Evolutionary conservation across 92 coral and sea anemone species (phyloP).

Genomic region (Pocillopora grandis): DNA sequence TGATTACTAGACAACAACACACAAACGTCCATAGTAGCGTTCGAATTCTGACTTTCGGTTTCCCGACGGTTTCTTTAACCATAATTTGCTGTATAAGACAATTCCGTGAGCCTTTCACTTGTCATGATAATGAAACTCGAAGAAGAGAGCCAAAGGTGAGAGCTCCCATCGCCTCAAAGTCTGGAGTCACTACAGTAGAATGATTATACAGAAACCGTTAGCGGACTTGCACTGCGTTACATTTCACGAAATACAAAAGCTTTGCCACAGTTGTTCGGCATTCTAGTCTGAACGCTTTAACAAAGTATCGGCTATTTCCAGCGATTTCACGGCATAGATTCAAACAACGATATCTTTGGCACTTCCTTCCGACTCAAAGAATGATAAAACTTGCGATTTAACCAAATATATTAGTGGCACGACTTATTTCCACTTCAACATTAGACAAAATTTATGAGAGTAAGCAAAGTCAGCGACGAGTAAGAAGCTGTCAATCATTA

Average conservation of each 20-base stretch:
- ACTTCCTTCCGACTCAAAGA: constrained; percentile 5
- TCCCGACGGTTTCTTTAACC: constrained; percentile 65
- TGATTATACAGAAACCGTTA: constrained; percentile 44
- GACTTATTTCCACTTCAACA: constrained; percentile 24
- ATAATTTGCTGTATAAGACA: constrained; percentile 53
- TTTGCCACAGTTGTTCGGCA: constrained; percentile 2
- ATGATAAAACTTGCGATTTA: constrained; percentile 31
- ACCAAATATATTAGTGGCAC: constrained; percentile 11
- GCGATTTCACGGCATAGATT: not conserved
- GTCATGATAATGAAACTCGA: constrained; percentile 36
- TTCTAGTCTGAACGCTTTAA: constrained; percentile 1
- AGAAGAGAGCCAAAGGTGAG: constrained; percentile 17
- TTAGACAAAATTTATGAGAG: constrained; percentile 14
- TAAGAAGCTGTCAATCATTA: constrained; percentile 46
- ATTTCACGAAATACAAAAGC: not conserved
- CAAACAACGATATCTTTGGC: constrained; percentile 35
- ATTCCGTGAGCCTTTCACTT: constrained; percentile 12
- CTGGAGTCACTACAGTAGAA: constrained; percentile 34
- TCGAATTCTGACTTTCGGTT: constrained; percentile 46
- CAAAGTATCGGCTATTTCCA: not conserved
- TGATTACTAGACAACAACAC: constrained; percentile 28
- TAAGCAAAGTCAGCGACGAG: constrained; percentile 27
- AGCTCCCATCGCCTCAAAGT: constrained; percentile 16
- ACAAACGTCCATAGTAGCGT: constrained; percentile 18
- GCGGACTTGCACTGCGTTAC: constrained; percentile 15